Evolutionary conservation across 2,797 vertebrate genomes (phyloP).

Genomic region (Muscicapa striata): DNA sequence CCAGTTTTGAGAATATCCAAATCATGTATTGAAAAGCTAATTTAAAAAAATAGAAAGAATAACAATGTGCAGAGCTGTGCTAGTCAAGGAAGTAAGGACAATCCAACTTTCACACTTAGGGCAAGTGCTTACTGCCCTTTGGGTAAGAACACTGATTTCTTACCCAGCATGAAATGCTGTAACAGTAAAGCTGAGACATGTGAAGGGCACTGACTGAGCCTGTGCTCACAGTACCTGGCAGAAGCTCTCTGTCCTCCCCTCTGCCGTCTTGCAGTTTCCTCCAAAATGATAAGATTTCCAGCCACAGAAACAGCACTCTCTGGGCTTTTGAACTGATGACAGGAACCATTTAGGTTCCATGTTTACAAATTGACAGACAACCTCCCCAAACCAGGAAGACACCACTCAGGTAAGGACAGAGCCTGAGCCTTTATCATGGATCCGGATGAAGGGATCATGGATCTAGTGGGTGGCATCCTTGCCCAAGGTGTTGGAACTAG

Average conservation of each 20-base stretch:
- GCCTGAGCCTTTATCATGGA: not conserved
- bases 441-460: not conserved
- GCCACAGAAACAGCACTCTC: not conserved
- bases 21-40: not conserved
- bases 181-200: not conserved
- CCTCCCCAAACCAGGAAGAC: not conserved
- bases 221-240: not conserved
- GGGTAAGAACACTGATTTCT: not conserved
- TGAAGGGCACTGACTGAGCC: not conserved
- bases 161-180: not conserved
- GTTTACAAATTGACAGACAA: not conserved
- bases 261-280: not conserved
- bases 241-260: not conserved
- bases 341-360: not conserved
- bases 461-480: not conserved
- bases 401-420: not conserved
- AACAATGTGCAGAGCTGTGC: not conserved
- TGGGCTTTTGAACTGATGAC: not conserved
- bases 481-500: fast-evolving
- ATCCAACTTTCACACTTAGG: not conserved
- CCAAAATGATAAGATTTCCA: not conserved
- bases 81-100: not conserved
- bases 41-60: not conserved
- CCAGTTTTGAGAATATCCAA: not conserved
- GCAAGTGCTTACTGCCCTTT: not conserved